Evolutionary conservation across 2,888 invertebrate genomes (phyloP).

Genomic region (Euclidia mi): DNA sequence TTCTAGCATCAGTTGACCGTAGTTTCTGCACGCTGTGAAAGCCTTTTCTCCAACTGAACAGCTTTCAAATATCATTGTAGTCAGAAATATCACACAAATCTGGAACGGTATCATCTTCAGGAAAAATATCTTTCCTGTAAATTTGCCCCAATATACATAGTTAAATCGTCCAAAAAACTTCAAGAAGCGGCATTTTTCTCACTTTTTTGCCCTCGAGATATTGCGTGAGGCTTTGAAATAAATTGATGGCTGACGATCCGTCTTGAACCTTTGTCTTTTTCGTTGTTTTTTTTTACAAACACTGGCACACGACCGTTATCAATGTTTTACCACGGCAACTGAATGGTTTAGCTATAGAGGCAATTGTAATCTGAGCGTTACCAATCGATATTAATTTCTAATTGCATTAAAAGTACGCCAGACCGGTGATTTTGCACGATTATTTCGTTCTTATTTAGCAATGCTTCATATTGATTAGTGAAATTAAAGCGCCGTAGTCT

Average conservation of each 20-base stretch:
- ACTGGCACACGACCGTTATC: constrained; percentile 60
- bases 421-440: constrained; percentile 30
- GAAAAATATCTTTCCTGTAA: constrained; percentile 7
- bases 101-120: constrained; percentile 28
- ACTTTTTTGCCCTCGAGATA: background rate
- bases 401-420: constrained; percentile 45
- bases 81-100: constrained; percentile 23
- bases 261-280: constrained; percentile 13
- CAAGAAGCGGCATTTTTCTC: background rate
- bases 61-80: constrained; percentile 1
- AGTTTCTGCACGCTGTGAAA: constrained; percentile 75
- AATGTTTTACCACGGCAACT: constrained; percentile 65
- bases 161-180: background rate
- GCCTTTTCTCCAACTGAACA: constrained; percentile 75
- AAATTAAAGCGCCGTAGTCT: constrained; percentile 1
- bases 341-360: constrained; percentile 57
- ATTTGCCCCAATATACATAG: constrained; percentile 22
- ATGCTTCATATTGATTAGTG: constrained; percentile 18
- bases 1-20: constrained; percentile 80
- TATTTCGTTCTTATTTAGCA: constrained; percentile 25
- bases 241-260: background rate
- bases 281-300: constrained; percentile 26
- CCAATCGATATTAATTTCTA: constrained; percentile 61
- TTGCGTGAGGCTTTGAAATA: constrained; percentile 1
- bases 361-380: constrained; percentile 64